These are phyloP conservation scores for Microcaecilia unicolor DNA, from an alignment of 2,797 vertebrate genomes.

Conservation along the genomic window DNA sequence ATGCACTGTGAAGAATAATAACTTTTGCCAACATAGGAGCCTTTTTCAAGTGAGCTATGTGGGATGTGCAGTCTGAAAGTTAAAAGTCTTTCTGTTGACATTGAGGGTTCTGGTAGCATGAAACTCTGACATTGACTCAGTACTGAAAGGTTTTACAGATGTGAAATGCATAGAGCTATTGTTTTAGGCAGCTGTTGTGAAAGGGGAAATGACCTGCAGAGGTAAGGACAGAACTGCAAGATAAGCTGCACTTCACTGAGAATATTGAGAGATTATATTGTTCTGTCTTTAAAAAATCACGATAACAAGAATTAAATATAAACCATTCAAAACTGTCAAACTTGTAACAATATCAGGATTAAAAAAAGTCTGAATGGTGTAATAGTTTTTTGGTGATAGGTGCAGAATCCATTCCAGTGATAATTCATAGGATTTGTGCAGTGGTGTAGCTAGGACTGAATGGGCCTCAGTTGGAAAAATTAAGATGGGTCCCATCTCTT, in stretches of 20 bases:
- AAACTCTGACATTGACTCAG: conserved; percentile 6
- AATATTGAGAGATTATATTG: background rate
- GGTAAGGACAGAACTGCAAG: background rate
- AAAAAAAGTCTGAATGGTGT: background rate
- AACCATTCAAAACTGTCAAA: background rate
- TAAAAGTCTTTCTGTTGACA: background rate
- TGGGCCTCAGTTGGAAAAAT: too few species aligned
- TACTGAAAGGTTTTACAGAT: conserved; percentile 21
- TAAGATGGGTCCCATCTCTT: too few species aligned
- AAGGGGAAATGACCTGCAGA: conserved; percentile 24
- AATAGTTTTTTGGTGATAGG: accelerated
- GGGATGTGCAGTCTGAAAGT: background rate
- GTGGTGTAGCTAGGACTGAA: too few species aligned
- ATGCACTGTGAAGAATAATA: too few species aligned
- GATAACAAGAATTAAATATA: background rate
- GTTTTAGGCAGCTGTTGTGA: conserved; percentile 19
- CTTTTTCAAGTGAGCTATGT: background rate
- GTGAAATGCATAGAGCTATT: conserved; percentile 16
- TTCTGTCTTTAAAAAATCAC: conserved; percentile 2
- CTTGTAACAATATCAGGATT: background rate
- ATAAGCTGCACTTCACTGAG: background rate
- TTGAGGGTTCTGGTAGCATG: background rate
- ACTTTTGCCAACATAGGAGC: background rate
- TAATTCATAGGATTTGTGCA: too few species aligned
- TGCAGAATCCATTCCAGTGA: background rate